Evolutionary conservation across 2,113 vertebrate genomes (phyloP).

Genomic region (Datnioides undecimradiatus): DNA sequence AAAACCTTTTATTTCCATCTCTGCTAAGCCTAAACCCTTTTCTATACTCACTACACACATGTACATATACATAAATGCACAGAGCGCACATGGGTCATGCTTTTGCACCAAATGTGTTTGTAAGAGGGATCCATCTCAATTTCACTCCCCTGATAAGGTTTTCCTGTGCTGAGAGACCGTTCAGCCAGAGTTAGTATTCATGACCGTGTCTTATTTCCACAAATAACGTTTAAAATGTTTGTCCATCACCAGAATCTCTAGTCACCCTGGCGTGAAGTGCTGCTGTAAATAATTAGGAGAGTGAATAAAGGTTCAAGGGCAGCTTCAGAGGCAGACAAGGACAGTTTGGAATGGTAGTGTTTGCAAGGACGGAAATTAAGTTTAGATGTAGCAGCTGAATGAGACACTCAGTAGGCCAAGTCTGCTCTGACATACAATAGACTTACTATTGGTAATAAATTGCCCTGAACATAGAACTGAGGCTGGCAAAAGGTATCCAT

Average conservation of each 20-base stretch:
- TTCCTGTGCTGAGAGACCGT: background rate
- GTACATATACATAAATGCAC: slow-evolving; percentile 16
- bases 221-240: slow-evolving; percentile 31
- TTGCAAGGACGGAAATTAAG: slow-evolving; percentile 1
- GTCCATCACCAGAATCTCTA: slow-evolving; percentile 21
- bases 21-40: slow-evolving; percentile 52
- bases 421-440: background rate
- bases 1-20: slow-evolving; percentile 65
- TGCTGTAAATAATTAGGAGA: slow-evolving; percentile 37
- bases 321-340: background rate
- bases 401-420: background rate
- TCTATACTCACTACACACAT: slow-evolving; percentile 58
- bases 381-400: background rate
- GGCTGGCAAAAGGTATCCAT: background rate
- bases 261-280: slow-evolving; percentile 22
- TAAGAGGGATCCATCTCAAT: background rate
- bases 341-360: background rate
- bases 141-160: slow-evolving; percentile 15
- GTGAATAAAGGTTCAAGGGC: slow-evolving; percentile 21
- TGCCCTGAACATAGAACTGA: background rate
- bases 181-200: slow-evolving; percentile 14
- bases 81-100: background rate
- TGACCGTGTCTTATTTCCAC: slow-evolving; percentile 11
- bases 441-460: no score
- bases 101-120: background rate